phyloP scores from a whole-genome alignment of 37 sponge, comb jelly and placozoan genomes.

The Halichondria panicea region DNA sequence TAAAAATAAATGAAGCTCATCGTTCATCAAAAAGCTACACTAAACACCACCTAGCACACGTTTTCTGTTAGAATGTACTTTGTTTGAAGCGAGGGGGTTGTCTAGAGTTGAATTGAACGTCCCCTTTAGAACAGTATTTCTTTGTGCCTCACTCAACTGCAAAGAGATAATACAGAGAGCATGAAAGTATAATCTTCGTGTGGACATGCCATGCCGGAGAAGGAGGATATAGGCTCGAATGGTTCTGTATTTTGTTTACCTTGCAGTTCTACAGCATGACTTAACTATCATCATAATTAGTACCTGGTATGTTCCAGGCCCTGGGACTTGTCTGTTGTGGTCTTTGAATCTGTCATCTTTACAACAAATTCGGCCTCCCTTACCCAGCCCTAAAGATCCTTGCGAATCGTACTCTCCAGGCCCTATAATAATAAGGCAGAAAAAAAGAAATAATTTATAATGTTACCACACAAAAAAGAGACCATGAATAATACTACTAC shows the following conservation, averaged over 20 bases:
- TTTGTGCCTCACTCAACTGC: conserved; percentile 51
- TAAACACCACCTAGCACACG: conserved; percentile 3
- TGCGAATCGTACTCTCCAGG: conserved; percentile 73
- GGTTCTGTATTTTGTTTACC: background rate
- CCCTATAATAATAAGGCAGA: conserved; percentile 27
- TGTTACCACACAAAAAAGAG: background rate
- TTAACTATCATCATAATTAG: background rate
- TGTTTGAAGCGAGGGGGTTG: conserved; percentile 49
- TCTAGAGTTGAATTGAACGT: conserved; percentile 86
- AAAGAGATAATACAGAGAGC: background rate
- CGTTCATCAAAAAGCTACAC: background rate
- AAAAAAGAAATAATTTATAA: background rate
- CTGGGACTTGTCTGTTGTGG: conserved; percentile 43
- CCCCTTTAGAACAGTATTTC: conserved; percentile 74
- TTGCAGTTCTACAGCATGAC: background rate
- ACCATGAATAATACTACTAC: background rate
- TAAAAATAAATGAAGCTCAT: background rate
- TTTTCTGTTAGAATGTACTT: background rate
- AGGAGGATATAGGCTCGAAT: background rate
- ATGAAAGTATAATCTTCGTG: background rate
- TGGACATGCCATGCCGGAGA: background rate
- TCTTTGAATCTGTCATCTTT: conserved; percentile 59
- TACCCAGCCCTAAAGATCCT: conserved; percentile 5
- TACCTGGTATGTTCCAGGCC: conserved; percentile 76
- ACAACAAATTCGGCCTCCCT: conserved; percentile 42